Base-by-base conservation (phyloP, 2,797 vertebrate species). In the Diplodus sargus region DNA sequence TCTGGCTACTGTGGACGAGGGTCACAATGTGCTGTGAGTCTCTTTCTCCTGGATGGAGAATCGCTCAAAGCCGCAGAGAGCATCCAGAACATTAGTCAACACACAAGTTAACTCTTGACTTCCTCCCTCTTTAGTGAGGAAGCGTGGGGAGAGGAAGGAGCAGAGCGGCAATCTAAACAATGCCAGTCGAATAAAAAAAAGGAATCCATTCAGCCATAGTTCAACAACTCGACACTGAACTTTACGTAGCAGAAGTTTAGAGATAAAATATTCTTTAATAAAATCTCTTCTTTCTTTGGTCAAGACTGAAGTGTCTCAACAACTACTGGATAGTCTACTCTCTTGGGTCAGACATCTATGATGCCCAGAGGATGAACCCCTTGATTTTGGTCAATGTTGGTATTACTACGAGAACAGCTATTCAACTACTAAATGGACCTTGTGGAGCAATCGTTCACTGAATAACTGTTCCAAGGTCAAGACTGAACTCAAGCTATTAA, bases 1-100 rank as follows among this genome's bases (percentile, higher is more conserved):
- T 94, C 92, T 94, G 90, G 93, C 94, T 95, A 93, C 95, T 87
- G 91, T 94, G 85, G 86, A 87, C 34, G 69, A 85, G 84, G 83
- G 78, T 89, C 85, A 93, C 88, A 89, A 82, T 85, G 85, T 82
- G 85, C 87, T 85, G 76, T 87, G 88, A 90, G 84, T 81, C 86
- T 90, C 79, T 90, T 90, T 90, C 89, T 91, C 87, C 87, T 85
- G 87, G 79, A 90, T n/a, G 79, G 74, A 85, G 74, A 90, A 81
- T 43, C 54, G 76, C 81, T 92, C 76, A 88, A 64, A 87, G 68
- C 67, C 60, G 42, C 85, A 71, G 77, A 80, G 60, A 82, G 51
- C 66, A 57, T 85, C 72, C 74, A 86, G 69, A 78, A 67, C 75
- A 87, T 90, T 81, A 82, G 82, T 90, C 82, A 89, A 85, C 81